Percentiles rank a stretch among this genome's conserved stretches.
These are phyloP conservation scores for Drosophila pandora DNA, from an alignment of 1,140 invertebrate genomes.

Conservation along the genomic window DNA sequence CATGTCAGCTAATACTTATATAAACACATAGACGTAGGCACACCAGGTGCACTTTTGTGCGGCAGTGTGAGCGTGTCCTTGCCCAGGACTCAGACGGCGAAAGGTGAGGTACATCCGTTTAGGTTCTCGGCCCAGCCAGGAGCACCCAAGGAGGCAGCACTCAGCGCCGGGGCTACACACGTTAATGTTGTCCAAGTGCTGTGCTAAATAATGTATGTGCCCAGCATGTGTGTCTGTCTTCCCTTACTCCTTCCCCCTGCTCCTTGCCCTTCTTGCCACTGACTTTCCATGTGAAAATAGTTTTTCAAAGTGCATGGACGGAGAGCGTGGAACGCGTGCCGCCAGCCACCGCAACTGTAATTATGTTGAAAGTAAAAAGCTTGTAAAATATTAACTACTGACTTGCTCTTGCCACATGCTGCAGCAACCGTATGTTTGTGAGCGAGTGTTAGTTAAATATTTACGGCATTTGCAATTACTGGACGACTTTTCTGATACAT, in stretches of 20 bases:
- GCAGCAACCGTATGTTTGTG: conserved; percentile 6
- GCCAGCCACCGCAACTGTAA: conserved; percentile 72
- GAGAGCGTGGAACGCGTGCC: conserved; percentile 49
- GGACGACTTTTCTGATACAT: conserved; percentile 1
- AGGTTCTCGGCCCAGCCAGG: conserved; percentile 28
- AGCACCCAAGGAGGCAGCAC: conserved; percentile 59
- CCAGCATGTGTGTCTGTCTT: conserved; percentile 36
- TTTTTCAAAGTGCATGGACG: conserved; percentile 70
- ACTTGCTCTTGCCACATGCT: conserved; percentile 58
- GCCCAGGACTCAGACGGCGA: conserved; percentile 15
- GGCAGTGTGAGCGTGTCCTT: conserved; percentile 21
- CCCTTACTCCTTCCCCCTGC: neutral
- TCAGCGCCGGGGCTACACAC: conserved; percentile 62
- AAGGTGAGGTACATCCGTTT: conserved; percentile 62
- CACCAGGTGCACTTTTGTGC: conserved; percentile 60
- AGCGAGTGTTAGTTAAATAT: conserved; percentile 55
- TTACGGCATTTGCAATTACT: conserved; percentile 48
- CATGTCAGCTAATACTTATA: conserved; percentile 38
- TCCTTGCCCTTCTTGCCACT: conserved; percentile 2
- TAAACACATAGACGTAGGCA: conserved; percentile 48
- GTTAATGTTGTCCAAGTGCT: conserved; percentile 80
- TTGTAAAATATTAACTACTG: conserved; percentile 78
- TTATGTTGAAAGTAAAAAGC: conserved; percentile 82
- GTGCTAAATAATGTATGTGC: conserved; percentile 74
- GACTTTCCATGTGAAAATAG: conserved; percentile 60